Base-by-base conservation (phyloP, 2,113 vertebrate species). In the Lates calcarifer region DNA sequence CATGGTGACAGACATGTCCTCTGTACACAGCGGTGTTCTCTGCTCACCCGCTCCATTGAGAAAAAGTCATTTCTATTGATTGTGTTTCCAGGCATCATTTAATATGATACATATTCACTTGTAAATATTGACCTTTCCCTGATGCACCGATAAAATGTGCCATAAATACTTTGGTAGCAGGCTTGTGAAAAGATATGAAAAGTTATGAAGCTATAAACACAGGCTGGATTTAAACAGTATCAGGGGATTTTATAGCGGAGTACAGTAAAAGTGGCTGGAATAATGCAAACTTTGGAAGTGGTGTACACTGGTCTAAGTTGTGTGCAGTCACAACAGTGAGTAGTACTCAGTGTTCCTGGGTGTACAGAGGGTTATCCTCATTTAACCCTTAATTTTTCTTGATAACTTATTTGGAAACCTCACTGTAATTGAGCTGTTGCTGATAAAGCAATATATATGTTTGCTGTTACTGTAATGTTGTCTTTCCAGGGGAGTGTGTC, bases 1-100 rank as follows among this genome's bases (percentile, higher is more conserved):
- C 20, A 7, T 47, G 22, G 33, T 45, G 57, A 18, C 62, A 68
- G 60, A 62, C 66, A 41, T 33, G 15, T 22, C 37, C 29, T 61
- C 37, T 43, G 31, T 77, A 20, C 14, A 10, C 41, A n/a, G 28
- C 22, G 41, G 26, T 12, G 31, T 83, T 89, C 87, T 61, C 77
- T 78, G 89, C 65, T 57, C 13, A 57, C 63, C 31, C 31, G 1
- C 35, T 89, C 76, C 85, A 88, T 85, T 84, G 68, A 84, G 79
- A 84, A 87, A 74, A 74, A 89, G 82, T 74, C 84, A 78, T 90
- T 91, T 78, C 71, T 92, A 92, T 92, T 88, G 91, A 92, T 93
- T 79, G 74, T 77, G 77, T 75, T 92, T 90, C 90, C 89, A 90
- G 91, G 90, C 88, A 92, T 86, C 73, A 90, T 88, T 89, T 90